These are phyloP conservation scores for Tupiocoris notatus DNA, from an alignment of 2,888 invertebrate species.

Conservation along the genomic window DNA sequence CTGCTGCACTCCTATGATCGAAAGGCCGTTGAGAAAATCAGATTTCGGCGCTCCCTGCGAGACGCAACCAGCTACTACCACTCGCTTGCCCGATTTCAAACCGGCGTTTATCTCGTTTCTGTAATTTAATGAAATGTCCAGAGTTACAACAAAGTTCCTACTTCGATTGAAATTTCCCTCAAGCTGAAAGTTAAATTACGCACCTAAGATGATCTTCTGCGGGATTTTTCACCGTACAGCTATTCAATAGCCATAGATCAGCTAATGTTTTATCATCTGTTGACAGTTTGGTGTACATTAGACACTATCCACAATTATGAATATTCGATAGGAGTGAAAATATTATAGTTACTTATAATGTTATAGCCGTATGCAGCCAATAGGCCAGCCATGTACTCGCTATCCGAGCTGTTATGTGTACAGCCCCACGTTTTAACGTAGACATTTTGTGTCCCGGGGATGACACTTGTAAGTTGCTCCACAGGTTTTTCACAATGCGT, in stretches of 20 bases:
- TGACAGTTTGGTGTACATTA: too few species aligned
- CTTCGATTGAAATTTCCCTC: not conserved
- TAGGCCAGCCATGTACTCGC: slow-evolving; percentile 98
- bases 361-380: slow-evolving; percentile 83
- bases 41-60: slow-evolving; percentile 88
- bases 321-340: not conserved
- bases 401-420: slow-evolving; percentile 95
- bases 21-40: slow-evolving; percentile 70
- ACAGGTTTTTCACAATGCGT: slow-evolving; percentile 49
- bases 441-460: slow-evolving; percentile 70
- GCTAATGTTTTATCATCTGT: slow-evolving; percentile 74
- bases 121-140: slow-evolving; percentile 48
- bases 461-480: slow-evolving; percentile 52
- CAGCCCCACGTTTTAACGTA: slow-evolving; percentile 97
- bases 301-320: too few species aligned
- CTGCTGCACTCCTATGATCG: slow-evolving; percentile 97
- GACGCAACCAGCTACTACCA: slow-evolving; percentile 97
- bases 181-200: slow-evolving; percentile 13
- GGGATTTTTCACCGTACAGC: slow-evolving; percentile 97
- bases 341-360: slow-evolving; percentile 60
- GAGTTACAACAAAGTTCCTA: not conserved
- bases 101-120: slow-evolving; percentile 83
- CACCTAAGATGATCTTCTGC: slow-evolving; percentile 90
- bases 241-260: slow-evolving; percentile 93
- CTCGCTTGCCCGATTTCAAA: slow-evolving; percentile 69